Conservation (phyloP, 2,113 vertebrate genomes). For the Carlito syrichta region DNA sequence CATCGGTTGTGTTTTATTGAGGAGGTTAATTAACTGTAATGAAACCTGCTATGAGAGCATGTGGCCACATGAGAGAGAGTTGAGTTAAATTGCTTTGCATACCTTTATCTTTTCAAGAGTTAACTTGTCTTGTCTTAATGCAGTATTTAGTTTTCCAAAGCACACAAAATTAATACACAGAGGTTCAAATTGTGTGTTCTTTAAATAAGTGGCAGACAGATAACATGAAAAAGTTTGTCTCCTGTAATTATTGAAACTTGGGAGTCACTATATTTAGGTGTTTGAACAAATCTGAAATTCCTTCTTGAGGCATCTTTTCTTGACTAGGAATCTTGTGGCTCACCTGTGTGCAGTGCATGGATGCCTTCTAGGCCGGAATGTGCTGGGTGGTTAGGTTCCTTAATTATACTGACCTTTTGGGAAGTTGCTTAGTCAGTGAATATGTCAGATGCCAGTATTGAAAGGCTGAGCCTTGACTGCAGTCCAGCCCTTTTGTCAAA, state of each 20-base stretch:
- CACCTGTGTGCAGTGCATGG: background rate
- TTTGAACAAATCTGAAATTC: background rate
- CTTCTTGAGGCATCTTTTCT: background rate
- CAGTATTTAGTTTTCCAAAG: background rate
- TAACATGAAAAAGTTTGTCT: background rate
- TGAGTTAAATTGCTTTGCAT: background rate
- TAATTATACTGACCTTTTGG: background rate
- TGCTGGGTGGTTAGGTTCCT: background rate
- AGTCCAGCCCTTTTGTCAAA: background rate
- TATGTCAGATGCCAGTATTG: background rate
- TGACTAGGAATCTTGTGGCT: background rate
- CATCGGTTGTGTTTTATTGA: background rate
- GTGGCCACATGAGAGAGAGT: background rate
- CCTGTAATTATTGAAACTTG: background rate
- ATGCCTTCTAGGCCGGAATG: background rate
- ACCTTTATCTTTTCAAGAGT: background rate
- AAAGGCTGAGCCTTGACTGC: background rate
- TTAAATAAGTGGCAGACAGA: background rate
- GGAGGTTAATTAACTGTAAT: background rate
- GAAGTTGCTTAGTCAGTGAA: background rate
- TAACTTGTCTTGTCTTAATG: background rate
- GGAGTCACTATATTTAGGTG: background rate
- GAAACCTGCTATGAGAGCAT: background rate
- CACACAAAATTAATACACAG: background rate
- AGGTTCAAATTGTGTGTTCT: constrained; percentile 25